Base-by-base conservation (phyloP, 2,113 vertebrate genomes). In the Podilymbus podiceps region DNA sequence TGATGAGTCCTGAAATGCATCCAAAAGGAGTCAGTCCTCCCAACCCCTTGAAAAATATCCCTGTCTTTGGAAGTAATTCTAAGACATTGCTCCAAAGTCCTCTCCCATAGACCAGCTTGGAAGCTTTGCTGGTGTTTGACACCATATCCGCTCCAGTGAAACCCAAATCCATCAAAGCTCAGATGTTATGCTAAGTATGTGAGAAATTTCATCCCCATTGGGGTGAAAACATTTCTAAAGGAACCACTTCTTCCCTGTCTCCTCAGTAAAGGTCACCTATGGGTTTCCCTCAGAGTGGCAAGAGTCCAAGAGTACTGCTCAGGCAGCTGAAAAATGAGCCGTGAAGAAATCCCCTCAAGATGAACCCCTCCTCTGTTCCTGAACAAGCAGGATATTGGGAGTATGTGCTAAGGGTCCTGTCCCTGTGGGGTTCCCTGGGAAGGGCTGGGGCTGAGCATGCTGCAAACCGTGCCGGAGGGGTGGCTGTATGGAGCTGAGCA, bases 321-420 rank as follows among this genome's bases (percentile, higher is more conserved):
- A 85, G 56, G 73, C 77, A 71, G 53, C 27, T 96, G 91, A 94
- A 81, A 88, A 97, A 96, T 25, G 74, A 91, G 53, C 81, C 92
- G 80, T 72, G 76, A 82, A 82, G 89, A 75, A 94, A 94, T 53
- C 44, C 81, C 74, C 74, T 78, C 0, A 33, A 89, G 84, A 87
- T 53, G 11, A 94, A 96, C 60, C 56, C 52, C 21, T 92, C 28
- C 35, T 92, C 86, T 86, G 81, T 63, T 89, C 60, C 80, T 85
- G 77, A 50, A 91, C 69, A 78, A 79, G 69, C 73, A 82, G 75
- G 55, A 53, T 88, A 74, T 90, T 73, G n/a, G 89, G 90, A 85
- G 31, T 68, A 60, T 24, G 66, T 75, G 69, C 69, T 67, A 78
- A 76, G 85, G 77, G 68, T 81, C 5, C 1, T 8, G 22, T 74